Evolutionary conservation across 2,113 vertebrate species (phyloP), one percentile per base, ranked within the genome.

Genomic region (Rana temporaria): DNA sequence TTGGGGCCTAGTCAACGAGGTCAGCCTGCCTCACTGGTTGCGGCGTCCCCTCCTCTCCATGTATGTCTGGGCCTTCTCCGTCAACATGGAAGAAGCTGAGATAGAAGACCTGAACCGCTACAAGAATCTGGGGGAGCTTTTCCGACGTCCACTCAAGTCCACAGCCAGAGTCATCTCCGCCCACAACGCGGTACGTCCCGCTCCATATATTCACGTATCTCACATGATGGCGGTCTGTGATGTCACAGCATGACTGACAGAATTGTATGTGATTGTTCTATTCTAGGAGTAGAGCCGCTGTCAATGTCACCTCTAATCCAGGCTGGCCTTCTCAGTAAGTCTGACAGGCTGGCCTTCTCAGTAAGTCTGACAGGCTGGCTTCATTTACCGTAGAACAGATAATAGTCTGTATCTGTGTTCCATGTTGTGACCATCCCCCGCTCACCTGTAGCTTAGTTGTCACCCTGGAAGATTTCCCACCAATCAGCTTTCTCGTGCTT

Each of bases 21-120:
- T 84, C 15, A 70, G 56, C 63, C 63, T 84, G 7, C 81, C 81
- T 22, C 17, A 5, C 53, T 84, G 81, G 72, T 38, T 84, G 48
- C 81, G 81, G 1, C 63, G 63, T 0, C 72, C 81, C 6, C 72
- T 83, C 6, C 62, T 83, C 0, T 75, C 72, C 3, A n/a, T 83
- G 30, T 83, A 76, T 24, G 52, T 83, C 14, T 83, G 81, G 81
- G 81, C 81, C 7, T 83, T 83, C 63, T 78, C 71, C 32, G 81
- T 83, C 4, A 78, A 83, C 48, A 83, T 83, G 81, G 7, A 52
- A 20, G 81, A 83, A 53, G 81, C 81, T 5, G 70, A 83, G 26
- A 72, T 67, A n/a, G 81, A 78, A 60, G 81, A 83, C 32, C 62
- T 83, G 8, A 75, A 78, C 30, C 24, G 72, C 18, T 83, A 83